Evolutionary conservation across 2,888 invertebrate genomes (phyloP).

Genomic region (Seladonia tumulorum): DNA sequence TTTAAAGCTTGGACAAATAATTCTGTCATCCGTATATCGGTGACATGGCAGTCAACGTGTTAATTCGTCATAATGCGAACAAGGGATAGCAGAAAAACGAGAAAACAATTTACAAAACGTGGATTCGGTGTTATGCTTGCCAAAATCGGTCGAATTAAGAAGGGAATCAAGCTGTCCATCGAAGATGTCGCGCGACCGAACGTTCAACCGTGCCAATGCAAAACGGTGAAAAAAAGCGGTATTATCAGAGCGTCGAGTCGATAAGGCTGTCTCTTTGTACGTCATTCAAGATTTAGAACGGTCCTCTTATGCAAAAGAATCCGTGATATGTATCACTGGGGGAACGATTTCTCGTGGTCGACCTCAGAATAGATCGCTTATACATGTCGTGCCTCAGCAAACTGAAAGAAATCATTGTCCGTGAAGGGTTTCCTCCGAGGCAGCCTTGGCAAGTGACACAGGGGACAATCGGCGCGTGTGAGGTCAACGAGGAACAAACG

Average conservation of each 20-base stretch:
- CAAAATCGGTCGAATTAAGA: background rate
- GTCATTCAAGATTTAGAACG: conserved; percentile 16
- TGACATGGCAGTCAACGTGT: too few relatives aligned
- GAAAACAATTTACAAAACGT: background rate
- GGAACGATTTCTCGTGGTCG: conserved; percentile 27
- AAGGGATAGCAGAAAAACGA: background rate
- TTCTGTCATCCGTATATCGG: too few relatives aligned
- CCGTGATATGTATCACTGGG: conserved; percentile 28
- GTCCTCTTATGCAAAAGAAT: conserved; percentile 39
- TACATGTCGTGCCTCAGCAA: conserved; percentile 25
- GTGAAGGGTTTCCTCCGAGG: conserved; percentile 37
- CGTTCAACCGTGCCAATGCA: background rate
- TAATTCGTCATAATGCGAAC: too few relatives aligned
- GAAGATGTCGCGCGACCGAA: background rate
- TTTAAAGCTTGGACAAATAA: too few relatives aligned
- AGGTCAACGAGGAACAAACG: conserved; percentile 39
- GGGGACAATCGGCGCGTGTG: conserved; percentile 43
- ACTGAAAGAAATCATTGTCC: conserved; percentile 54
- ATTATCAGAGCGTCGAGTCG: conserved; percentile 4
- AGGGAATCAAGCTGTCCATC: background rate
- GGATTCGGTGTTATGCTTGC: background rate
- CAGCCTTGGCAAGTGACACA: conserved; percentile 42
- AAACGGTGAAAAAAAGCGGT: background rate
- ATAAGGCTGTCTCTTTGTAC: background rate
- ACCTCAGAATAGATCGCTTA: conserved; percentile 44